Conservation (phyloP, 2,113 vertebrate genomes). For the Herpetotheres cachinnans region DNA sequence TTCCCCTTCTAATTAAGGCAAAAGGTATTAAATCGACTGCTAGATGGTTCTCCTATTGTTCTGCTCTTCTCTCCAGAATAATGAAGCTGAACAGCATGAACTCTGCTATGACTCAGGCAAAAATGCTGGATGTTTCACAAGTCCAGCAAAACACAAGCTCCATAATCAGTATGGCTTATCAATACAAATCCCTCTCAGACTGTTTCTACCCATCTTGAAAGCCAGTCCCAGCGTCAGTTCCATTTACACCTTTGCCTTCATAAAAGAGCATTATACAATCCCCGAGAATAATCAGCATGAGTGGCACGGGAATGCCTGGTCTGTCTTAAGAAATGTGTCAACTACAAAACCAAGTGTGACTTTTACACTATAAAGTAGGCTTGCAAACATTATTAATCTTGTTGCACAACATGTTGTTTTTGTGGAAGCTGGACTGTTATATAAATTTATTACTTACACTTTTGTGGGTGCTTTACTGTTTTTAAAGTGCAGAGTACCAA, state of each 20-base stretch:
- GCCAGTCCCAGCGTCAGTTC: not conserved
- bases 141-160: not conserved
- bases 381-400: not conserved
- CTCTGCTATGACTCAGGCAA: not conserved
- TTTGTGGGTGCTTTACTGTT: not conserved
- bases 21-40: not conserved
- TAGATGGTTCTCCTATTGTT: not conserved
- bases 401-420: not conserved
- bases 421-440: not conserved
- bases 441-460: not conserved
- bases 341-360: not conserved
- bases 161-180: not conserved
- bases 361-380: not conserved
- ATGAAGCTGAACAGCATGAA: not conserved
- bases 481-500: not conserved
- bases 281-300: not conserved
- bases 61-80: not conserved
- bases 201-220: not conserved
- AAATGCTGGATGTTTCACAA: not conserved
- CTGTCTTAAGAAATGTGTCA: not conserved
- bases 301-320: not conserved
- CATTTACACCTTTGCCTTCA: not conserved
- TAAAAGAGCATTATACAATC: not conserved
- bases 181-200: not conserved
- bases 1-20: not conserved